Evolutionary conservation across 2,113 vertebrate genomes (phyloP).

Genomic region (Patagioenas fasciata): DNA sequence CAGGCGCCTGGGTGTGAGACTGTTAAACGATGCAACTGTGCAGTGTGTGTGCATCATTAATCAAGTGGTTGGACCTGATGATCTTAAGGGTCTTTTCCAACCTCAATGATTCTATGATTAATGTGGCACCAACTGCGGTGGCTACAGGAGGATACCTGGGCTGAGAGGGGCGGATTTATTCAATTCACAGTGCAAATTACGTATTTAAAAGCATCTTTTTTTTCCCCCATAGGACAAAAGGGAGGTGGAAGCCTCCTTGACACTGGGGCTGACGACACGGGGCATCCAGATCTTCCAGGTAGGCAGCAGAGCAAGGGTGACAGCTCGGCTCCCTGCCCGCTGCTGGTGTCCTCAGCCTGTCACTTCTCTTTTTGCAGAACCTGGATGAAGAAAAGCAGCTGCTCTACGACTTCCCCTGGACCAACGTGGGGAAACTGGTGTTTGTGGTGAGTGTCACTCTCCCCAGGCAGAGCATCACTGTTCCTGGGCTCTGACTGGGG

Average conservation of each 20-base stretch:
- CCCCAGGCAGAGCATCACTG: background rate
- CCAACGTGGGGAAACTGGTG: conserved; percentile 96
- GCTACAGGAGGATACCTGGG: background rate
- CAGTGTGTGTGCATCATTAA: background rate
- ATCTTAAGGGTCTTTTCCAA: background rate
- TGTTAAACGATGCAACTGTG: background rate
- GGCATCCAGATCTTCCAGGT: conserved; percentile 99
- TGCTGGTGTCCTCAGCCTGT: background rate
- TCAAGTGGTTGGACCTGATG: background rate
- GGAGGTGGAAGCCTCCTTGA: conserved; percentile 92
- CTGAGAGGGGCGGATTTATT: background rate
- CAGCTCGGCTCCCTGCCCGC: background rate
- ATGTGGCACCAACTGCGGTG: background rate
- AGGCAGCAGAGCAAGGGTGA: background rate
- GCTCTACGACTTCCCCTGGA: conserved; percentile 97
- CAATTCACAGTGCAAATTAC: background rate
- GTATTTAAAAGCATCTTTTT: background rate
- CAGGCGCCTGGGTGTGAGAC: background rate
- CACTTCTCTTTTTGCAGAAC: conserved; percentile 77
- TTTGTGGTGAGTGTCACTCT: conserved; percentile 89
- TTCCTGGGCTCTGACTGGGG: background rate
- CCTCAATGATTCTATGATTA: too few species aligned
- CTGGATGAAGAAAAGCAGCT: conserved; percentile 89
- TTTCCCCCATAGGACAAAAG: conserved; percentile 87
- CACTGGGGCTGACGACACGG: conserved; percentile 91